Conservation (phyloP, 2,113 vertebrate genomes). For the Tragulus kanchil region DNA sequence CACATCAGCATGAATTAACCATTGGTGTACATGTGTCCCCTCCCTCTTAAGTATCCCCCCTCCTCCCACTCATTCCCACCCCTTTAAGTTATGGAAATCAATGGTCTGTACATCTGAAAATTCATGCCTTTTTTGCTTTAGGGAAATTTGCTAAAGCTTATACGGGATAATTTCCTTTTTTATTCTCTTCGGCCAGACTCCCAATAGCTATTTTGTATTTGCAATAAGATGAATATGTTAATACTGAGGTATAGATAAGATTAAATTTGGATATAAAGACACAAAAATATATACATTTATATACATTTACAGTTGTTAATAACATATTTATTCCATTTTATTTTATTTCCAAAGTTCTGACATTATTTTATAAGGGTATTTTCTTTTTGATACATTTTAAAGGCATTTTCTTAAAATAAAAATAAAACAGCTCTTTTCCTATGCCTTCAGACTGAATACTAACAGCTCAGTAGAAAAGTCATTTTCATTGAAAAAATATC, state of each 20-base stretch:
- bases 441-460: constrained; percentile 56
- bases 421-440: constrained; percentile 47
- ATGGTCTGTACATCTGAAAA: not conserved
- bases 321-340: constrained; percentile 33
- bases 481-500: constrained; percentile 70
- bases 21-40: no score
- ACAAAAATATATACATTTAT: not conserved
- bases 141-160: not conserved
- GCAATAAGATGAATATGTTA: not conserved
- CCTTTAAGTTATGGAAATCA: not conserved
- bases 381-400: constrained; percentile 66
- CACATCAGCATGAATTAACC: no score
- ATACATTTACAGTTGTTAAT: not conserved
- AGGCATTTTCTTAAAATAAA: constrained; percentile 62
- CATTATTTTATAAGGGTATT: constrained; percentile 36
- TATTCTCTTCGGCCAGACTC: not conserved
- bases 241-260: not conserved
- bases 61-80: no score
- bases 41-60: no score
- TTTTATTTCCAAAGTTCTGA: constrained; percentile 33
- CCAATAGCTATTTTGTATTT: not conserved
- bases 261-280: not conserved
- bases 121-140: not conserved
- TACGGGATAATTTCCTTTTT: not conserved
- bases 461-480: constrained; percentile 58